Percentiles rank a stretch among this genome's conserved stretches.
Conservation (phyloP, 1,140 invertebrate genomes). For the Pectinophora gossypiella region DNA sequence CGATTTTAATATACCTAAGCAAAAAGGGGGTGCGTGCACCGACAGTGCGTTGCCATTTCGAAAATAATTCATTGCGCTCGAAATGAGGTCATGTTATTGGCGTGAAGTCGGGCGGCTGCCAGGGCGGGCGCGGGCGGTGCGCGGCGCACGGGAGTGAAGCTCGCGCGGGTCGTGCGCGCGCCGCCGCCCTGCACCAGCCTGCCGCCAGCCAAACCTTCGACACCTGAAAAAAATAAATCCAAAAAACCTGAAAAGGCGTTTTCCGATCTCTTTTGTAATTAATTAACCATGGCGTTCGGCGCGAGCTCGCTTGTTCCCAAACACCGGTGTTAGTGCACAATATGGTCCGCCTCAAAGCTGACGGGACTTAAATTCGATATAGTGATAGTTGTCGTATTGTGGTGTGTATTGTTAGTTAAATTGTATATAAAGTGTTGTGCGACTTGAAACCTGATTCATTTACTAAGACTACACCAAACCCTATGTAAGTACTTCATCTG, state of each 20-base stretch:
- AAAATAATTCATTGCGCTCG: constrained; percentile 60
- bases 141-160: constrained; percentile 35
- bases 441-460: neutral
- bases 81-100: constrained; percentile 43
- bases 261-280: no score
- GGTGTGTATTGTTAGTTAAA: neutral
- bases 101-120: constrained; percentile 40
- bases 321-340: neutral
- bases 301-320: neutral
- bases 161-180: constrained; percentile 25
- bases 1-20: no score
- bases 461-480: neutral
- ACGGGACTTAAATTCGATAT: neutral
- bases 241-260: neutral
- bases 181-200: neutral
- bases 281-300: neutral
- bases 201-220: neutral
- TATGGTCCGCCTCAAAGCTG: neutral
- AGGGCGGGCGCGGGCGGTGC: constrained; percentile 7
- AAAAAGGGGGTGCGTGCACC: constrained; percentile 12
- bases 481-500: neutral
- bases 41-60: constrained; percentile 53
- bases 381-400: no score
- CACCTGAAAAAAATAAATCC: neutral
- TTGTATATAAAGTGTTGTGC: neutral